A percentile compares a stretch with the other conserved stretches of the same genome.
phyloP scores from a whole-genome alignment of 2,888 invertebrate species.

The Ctena decussata region DNA sequence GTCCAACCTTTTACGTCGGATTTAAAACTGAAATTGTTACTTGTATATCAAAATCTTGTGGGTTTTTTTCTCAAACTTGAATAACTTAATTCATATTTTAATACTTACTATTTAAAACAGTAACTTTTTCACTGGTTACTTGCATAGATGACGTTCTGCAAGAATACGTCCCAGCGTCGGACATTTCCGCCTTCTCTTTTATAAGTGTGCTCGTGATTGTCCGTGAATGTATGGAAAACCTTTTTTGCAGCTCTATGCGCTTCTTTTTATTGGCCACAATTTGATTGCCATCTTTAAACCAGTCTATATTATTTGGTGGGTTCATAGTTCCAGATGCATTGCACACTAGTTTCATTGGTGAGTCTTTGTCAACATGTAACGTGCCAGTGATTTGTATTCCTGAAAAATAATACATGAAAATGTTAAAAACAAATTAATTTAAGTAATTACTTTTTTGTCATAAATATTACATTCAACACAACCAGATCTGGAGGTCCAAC shows the following conservation, averaged over 20 bases:
- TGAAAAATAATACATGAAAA: too few relatives aligned
- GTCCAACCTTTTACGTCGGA: not conserved
- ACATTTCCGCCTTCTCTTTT: constrained; percentile 68
- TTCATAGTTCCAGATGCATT: constrained; percentile 68
- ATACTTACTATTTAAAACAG: constrained; percentile 80
- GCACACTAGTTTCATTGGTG: constrained; percentile 57
- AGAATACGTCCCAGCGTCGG: constrained; percentile 77
- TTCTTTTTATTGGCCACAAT: constrained; percentile 44
- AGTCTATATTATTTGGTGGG: constrained; percentile 68
- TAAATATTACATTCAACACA: too few relatives aligned
- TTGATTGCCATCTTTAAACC: constrained; percentile 72
- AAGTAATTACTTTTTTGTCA: too few relatives aligned
- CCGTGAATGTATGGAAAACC: constrained; percentile 60
- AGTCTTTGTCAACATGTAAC: constrained; percentile 63
- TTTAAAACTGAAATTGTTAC: not conserved
- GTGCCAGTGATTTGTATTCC: constrained; percentile 63
- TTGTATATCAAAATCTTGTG: not conserved
- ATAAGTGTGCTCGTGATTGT: constrained; percentile 75
- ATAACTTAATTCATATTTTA: too few relatives aligned
- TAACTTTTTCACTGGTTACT: constrained; percentile 74
- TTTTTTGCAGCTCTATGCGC: constrained; percentile 52
- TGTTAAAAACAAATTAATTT: too few relatives aligned
- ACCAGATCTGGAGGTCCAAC: too few relatives aligned
- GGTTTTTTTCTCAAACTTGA: too few relatives aligned
- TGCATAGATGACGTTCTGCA: constrained; percentile 75